These are phyloP conservation scores for Enhydra lutris DNA, from an alignment of 2,113 vertebrate species.

Conservation along the genomic window DNA sequence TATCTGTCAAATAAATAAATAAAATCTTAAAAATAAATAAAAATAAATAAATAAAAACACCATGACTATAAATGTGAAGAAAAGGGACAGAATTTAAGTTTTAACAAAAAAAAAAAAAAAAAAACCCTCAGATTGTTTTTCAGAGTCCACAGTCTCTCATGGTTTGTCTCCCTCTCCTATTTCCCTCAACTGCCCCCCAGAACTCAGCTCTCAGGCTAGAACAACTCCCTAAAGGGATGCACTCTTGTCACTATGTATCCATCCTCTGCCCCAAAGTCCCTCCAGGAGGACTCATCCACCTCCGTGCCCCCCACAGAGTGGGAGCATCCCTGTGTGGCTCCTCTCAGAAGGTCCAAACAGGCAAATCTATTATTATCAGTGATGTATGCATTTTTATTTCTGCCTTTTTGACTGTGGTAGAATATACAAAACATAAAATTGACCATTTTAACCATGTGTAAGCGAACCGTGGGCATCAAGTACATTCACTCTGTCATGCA, in stretches of 20 bases:
- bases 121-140: too few species aligned
- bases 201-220: neutral
- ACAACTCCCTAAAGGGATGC: neutral
- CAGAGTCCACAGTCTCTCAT: too few species aligned
- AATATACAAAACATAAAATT: neutral
- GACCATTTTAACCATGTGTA: neutral
- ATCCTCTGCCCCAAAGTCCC: neutral
- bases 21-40: too few species aligned
- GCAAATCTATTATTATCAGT: neutral
- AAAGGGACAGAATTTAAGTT: too few species aligned
- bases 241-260: neutral
- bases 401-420: neutral
- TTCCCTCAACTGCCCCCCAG: neutral
- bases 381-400: neutral
- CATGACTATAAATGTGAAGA: too few species aligned
- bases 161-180: too few species aligned
- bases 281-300: neutral
- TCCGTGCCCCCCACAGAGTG: too few species aligned
- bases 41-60: too few species aligned
- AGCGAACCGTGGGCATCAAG: accelerated
- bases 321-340: neutral
- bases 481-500: too few species aligned
- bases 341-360: neutral
- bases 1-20: too few species aligned
- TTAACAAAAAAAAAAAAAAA: too few species aligned